Conservation (phyloP, 2,113 vertebrate species). For the Perca fluviatilis region DNA sequence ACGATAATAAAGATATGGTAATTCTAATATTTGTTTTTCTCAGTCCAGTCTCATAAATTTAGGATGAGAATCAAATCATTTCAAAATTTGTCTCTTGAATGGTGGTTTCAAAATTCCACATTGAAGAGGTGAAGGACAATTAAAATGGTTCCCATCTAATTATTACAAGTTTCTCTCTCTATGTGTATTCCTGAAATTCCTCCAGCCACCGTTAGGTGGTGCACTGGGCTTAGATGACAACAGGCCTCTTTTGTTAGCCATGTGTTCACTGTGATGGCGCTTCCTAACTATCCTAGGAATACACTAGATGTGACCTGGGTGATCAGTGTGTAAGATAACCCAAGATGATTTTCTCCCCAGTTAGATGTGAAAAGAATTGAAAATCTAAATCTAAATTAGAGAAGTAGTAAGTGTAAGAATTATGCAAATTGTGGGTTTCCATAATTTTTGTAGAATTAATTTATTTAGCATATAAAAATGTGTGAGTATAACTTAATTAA, state of each 20-base stretch:
- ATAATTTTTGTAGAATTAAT: slow-evolving; percentile 16
- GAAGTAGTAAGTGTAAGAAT: slow-evolving; percentile 10
- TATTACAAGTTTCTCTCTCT: slow-evolving; percentile 38
- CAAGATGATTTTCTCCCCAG: slow-evolving; percentile 25
- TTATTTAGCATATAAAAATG: slow-evolving; percentile 41
- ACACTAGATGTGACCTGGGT: slow-evolving; percentile 71
- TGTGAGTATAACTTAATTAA: slow-evolving; percentile 28
- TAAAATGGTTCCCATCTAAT: slow-evolving; percentile 71
- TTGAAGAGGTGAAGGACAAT: slow-evolving; percentile 41
- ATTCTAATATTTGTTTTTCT: neutral
- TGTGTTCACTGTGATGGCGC: slow-evolving; percentile 77
- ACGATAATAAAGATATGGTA: neutral
- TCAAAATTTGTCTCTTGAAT: slow-evolving; percentile 27
- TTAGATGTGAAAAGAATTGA: slow-evolving; percentile 7
- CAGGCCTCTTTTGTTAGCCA: slow-evolving; percentile 79
- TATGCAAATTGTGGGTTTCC: slow-evolving; percentile 32
- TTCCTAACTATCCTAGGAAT: slow-evolving; percentile 74
- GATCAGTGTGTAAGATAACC: slow-evolving; percentile 58
- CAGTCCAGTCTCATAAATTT: neutral
- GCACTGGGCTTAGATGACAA: slow-evolving; percentile 67
- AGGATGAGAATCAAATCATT: slow-evolving; percentile 32
- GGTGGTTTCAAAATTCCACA: slow-evolving; percentile 12
- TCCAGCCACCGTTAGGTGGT: slow-evolving; percentile 71
- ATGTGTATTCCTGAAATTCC: slow-evolving; percentile 39
- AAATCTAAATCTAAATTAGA: slow-evolving; percentile 23